A percentile compares a stretch with the other conserved stretches of the same genome.
phyloP scores from a whole-genome alignment of 2,113 vertebrate genomes.

The Rhombomys opimus region DNA sequence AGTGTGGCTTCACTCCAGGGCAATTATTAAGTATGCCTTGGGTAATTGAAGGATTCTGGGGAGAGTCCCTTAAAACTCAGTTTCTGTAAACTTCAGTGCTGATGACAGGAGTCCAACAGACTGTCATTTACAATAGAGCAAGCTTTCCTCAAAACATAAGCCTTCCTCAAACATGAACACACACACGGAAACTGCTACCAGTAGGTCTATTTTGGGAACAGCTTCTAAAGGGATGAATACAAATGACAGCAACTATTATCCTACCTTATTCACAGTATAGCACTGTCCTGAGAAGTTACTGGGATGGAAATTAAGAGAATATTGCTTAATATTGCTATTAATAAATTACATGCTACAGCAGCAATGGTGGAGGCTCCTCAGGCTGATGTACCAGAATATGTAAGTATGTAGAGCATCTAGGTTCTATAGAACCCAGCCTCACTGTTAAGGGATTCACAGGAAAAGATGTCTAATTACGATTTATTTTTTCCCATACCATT shows the following conservation, averaged over 20 bases:
- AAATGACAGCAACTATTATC: conserved; percentile 42
- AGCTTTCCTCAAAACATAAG: conserved; percentile 33
- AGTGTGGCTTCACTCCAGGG: neutral
- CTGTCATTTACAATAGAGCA: neutral
- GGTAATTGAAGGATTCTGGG: conserved; percentile 2
- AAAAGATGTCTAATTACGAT: conserved; percentile 49
- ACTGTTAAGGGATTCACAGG: conserved; percentile 43
- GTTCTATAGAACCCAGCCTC: neutral
- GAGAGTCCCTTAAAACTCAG: neutral
- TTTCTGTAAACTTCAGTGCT: neutral
- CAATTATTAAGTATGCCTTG: conserved; percentile 37
- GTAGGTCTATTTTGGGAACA: neutral
- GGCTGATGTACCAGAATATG: conserved; percentile 51
- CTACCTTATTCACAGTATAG: neutral
- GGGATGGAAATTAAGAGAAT: conserved; percentile 58
- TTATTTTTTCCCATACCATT: conserved; percentile 1
- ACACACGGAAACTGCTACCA: neutral
- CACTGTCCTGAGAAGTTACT: conserved; percentile 23
- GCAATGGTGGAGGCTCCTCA: conserved; percentile 7
- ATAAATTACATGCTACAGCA: conserved; percentile 74
- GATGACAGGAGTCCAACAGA: neutral
- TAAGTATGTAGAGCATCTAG: conserved; percentile 39
- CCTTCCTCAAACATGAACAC: neutral
- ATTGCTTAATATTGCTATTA: conserved; percentile 72
- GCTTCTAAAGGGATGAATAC: conserved; percentile 10